Conservation (phyloP, 53 echinoderm and acorn worm genomes). For the Astropecten irregularis region DNA sequence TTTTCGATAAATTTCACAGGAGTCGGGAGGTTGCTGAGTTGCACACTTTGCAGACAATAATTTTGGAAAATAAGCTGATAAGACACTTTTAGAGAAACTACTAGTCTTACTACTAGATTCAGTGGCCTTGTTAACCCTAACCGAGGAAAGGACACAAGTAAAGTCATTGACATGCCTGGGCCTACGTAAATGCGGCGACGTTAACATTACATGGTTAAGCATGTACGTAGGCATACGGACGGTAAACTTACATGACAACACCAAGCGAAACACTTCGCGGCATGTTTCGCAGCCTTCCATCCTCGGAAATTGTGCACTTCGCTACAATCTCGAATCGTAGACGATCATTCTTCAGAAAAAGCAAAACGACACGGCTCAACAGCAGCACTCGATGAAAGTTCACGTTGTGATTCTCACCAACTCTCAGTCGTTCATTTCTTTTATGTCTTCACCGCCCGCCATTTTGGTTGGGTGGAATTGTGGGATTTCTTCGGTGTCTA, state of each 20-base stretch:
- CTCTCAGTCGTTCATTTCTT: background rate
- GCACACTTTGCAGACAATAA: too few relatives aligned
- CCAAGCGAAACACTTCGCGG: conserved; percentile 51
- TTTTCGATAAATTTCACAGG: too few relatives aligned
- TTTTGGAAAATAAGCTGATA: too few relatives aligned
- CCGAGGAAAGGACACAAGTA: too few relatives aligned
- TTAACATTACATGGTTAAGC: too few relatives aligned
- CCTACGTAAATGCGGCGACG: too few relatives aligned
- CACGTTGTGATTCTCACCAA: background rate
- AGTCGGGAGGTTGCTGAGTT: too few relatives aligned
- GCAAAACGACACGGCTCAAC: background rate
- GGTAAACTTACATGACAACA: conserved; percentile 62
- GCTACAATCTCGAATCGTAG: background rate
- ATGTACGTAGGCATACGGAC: too few relatives aligned
- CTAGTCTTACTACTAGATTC: too few relatives aligned
- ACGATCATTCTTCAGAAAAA: background rate
- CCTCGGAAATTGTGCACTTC: background rate
- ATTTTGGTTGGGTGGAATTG: conserved; percentile 36
- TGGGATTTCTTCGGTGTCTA: conserved; percentile 17
- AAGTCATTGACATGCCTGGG: too few relatives aligned
- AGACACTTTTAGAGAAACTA: too few relatives aligned
- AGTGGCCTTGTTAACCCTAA: too few relatives aligned
- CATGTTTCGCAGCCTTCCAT: conserved; percentile 71
- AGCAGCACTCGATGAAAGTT: background rate
- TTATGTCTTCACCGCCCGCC: conserved; percentile 8